These are phyloP conservation scores for Bradynema listronoti DNA, from an alignment of 1,140 invertebrate species.

Conservation along the genomic window DNA sequence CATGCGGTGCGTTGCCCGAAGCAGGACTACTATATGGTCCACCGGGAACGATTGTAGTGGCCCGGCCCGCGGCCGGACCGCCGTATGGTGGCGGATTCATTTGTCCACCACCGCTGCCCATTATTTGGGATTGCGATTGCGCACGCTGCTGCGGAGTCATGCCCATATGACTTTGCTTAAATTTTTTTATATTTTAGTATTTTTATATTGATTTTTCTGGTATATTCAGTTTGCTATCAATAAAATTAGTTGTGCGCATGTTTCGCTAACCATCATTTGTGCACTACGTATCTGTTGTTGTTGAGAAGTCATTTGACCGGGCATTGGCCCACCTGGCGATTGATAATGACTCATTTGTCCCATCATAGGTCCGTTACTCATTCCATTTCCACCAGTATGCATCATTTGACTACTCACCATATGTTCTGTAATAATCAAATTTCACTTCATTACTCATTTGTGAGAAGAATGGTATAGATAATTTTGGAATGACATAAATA, in stretches of 20 bases:
- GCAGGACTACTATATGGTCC: constrained; percentile 2
- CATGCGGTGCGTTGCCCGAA: not conserved
- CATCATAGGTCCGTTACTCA: not conserved
- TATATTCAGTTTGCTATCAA: too few relatives aligned
- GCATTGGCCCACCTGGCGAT: constrained; percentile 1
- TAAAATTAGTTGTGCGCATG: too few relatives aligned
- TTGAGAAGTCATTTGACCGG: not conserved
- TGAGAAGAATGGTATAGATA: too few relatives aligned
- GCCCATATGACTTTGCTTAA: constrained; percentile 4
- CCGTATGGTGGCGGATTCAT: constrained; percentile 10
- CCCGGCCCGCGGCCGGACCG: not conserved
- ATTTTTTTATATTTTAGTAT: too few relatives aligned
- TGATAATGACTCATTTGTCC: not conserved
- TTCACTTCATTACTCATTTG: too few relatives aligned
- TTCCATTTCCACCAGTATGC: not conserved
- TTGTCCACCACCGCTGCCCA: not conserved
- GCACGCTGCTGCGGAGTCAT: not conserved
- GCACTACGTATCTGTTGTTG: not conserved
- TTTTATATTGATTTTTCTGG: too few relatives aligned
- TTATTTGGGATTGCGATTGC: too few relatives aligned
- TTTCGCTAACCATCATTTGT: not conserved
- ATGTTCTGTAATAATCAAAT: not conserved
- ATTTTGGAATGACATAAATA: too few relatives aligned
- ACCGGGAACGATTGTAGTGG: not conserved
- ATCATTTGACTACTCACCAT: constrained; percentile 7